Evolutionary conservation across 2,797 vertebrate species (phyloP).

Genomic region (Myotis planiceps): DNA sequence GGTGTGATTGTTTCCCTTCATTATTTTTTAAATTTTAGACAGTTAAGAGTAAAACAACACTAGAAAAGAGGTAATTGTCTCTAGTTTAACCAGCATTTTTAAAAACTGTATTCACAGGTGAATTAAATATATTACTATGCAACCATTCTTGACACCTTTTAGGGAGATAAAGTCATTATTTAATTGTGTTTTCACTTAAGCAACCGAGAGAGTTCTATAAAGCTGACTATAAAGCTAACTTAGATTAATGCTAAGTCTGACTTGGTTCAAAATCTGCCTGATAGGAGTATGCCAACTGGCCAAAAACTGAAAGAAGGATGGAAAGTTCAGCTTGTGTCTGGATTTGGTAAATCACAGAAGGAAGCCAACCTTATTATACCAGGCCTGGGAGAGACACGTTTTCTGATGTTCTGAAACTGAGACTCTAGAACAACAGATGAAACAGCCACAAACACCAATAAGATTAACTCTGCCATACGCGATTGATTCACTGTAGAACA

Average conservation of each 20-base stretch:
- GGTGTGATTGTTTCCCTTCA: conserved; percentile 21
- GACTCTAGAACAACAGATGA: not conserved
- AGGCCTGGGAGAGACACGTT: not conserved
- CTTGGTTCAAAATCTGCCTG: not conserved
- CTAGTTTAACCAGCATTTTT: not conserved
- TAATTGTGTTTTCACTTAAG: not conserved
- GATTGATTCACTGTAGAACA: not conserved
- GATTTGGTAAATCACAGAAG: not conserved
- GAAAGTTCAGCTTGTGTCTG: not conserved
- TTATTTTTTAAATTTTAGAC: not conserved
- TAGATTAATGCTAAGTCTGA: not conserved
- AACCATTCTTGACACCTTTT: not conserved
- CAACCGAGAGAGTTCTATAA: not conserved
- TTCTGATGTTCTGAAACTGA: conserved; percentile 17
- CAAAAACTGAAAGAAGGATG: not conserved
- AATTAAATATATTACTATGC: conserved; percentile 3
- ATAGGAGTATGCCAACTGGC: not conserved
- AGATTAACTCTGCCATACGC: not conserved
- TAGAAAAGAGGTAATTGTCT: not conserved
- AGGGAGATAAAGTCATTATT: not conserved
- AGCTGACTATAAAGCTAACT: not conserved
- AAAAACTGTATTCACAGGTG: not conserved
- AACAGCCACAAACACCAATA: not conserved
- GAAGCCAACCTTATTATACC: not conserved
- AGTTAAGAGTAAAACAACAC: not conserved